A percentile compares a stretch with the other conserved stretches of the same genome.
phyloP scores from a whole-genome alignment of 2,888 invertebrate species.

The Pterobdella sp. region DNA sequence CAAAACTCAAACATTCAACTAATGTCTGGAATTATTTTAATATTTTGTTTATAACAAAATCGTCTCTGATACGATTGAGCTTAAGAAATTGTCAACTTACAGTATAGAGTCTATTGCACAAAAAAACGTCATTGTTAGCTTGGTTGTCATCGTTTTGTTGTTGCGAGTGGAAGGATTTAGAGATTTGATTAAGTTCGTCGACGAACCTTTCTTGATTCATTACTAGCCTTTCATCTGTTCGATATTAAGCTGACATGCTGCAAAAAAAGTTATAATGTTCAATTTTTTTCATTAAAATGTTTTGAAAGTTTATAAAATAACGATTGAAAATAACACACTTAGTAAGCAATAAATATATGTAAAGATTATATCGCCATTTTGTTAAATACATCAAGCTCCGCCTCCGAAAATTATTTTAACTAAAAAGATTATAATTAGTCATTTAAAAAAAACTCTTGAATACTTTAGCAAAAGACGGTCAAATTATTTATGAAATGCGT shows the following conservation, averaged over 20 bases:
- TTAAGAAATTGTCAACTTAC: not conserved
- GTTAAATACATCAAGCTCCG: not conserved
- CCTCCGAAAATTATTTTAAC: constrained; percentile 15
- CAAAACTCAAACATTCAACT: constrained; percentile 27
- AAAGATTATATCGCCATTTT: constrained; percentile 12
- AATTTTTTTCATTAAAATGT: not conserved
- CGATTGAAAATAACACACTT: not conserved
- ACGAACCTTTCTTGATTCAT: constrained; percentile 7
- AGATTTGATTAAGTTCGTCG: constrained; percentile 7
- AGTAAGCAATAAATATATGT: not conserved
- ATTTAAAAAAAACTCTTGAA: too few relatives aligned
- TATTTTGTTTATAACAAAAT: not conserved
- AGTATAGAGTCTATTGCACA: constrained; percentile 1
- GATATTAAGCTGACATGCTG: not conserved
- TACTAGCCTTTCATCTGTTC: constrained; percentile 12
- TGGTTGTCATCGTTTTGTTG: constrained; percentile 10
- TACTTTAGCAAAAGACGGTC: too few relatives aligned
- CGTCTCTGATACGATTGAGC: not conserved
- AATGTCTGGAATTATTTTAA: constrained; percentile 28
- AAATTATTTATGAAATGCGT: too few relatives aligned
- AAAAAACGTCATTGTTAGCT: not conserved
- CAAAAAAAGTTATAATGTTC: not conserved
- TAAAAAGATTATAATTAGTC: constrained; percentile 3
- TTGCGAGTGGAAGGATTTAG: constrained; percentile 6
- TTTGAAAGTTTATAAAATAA: not conserved